Conservation (phyloP, 2,888 invertebrate species). For the Spisula solida region DNA sequence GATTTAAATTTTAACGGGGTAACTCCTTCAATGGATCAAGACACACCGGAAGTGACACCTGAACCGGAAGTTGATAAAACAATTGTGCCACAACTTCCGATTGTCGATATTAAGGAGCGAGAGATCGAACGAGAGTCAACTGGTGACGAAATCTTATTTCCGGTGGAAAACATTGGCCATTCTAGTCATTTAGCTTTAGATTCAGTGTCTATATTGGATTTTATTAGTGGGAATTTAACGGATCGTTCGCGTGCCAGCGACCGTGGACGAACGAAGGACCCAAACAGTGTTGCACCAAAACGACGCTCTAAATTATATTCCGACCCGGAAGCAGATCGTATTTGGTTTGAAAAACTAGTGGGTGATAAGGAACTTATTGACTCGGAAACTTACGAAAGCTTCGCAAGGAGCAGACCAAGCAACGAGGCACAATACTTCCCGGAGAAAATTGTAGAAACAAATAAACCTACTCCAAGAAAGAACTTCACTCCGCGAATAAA, state of each 20-base stretch:
- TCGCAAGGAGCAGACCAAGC: conserved; percentile 66
- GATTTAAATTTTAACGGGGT: background rate
- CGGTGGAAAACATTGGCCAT: conserved; percentile 59
- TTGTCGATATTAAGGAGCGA: conserved; percentile 38
- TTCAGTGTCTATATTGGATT: conserved; percentile 63
- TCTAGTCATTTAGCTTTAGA: conserved; percentile 64
- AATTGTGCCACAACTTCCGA: conserved; percentile 7
- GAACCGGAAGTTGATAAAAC: conserved; percentile 34
- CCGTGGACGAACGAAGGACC: background rate
- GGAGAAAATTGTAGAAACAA: conserved; percentile 56
- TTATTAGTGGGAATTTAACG: conserved; percentile 54
- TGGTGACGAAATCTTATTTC: conserved; percentile 30
- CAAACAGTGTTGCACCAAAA: conserved; percentile 11
- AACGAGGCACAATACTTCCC: conserved; percentile 44
- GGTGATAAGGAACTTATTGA: conserved; percentile 75
- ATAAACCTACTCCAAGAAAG: conserved; percentile 46
- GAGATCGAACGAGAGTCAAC: background rate
- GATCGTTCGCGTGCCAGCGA: conserved; percentile 49
- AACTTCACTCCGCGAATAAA: conserved; percentile 63
- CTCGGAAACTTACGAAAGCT: conserved; percentile 71
- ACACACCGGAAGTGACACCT: conserved; percentile 9
- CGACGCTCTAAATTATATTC: conserved; percentile 12
- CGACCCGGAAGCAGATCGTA: conserved; percentile 63
- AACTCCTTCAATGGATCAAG: background rate
- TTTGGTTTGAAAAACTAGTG: conserved; percentile 75